Evolutionary conservation across 2,113 vertebrate species (phyloP), one percentile per base, ranked within the genome.

Genomic region (Columba livia): DNA sequence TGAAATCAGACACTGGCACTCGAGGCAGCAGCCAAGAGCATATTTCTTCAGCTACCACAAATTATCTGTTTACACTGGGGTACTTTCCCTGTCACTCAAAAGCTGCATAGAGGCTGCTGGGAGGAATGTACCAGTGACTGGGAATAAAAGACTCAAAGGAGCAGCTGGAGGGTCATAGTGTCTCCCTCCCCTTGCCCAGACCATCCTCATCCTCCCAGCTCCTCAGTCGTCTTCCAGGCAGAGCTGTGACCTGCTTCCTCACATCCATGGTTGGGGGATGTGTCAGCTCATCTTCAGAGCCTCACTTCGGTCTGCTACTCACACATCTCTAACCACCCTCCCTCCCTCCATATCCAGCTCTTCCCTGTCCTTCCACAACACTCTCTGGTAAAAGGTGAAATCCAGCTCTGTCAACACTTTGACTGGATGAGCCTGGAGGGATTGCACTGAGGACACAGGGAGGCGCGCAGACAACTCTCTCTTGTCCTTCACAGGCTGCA

Each of bases 41-140:
- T 75, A 81, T 84, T 79, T 61, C 47, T 89, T 66, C 87, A 89
- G 54, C 62, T 51, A 47, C 48, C 91, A 87, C 44, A 88, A 73
- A 85, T 24, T 15, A 73, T 5, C 53, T 89, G 29, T 54, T 89
- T 62, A 42, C 44, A n/a, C 2, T 34, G 66, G 31, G 48, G 31
- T 40, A 36, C 57, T 34, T 70, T 57, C 20, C 31, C 54, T 53
- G 77, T n/a, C 67, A 58, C 40, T 77, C 57, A 67, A 60, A 82
- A 88, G 51, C 73, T 61, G 26, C 44, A 53, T 23, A 57, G 34
- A 69, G 40, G 70, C 58, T 72, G 60, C 74, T 72, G 86, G 77
- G 60, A 84, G 48, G 36, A 77, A 36, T 10, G 50, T 16, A 48
- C 44, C 25, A 44, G 16, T 56, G 70, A 56, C 28, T 28, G 57